phyloP scores from a whole-genome alignment of 2,888 invertebrate genomes.

The Julus scandinavius region DNA sequence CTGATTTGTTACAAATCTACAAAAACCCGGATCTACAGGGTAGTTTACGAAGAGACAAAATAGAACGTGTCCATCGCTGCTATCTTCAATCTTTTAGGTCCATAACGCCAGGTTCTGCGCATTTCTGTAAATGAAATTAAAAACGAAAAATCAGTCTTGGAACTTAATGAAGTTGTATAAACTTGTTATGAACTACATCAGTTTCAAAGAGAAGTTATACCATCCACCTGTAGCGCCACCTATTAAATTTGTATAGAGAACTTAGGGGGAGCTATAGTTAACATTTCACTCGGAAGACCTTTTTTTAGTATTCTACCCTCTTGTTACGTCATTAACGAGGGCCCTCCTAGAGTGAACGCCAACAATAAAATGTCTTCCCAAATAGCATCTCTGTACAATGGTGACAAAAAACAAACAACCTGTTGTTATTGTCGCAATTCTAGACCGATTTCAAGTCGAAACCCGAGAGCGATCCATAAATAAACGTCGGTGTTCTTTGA shows the following conservation, averaged over 20 bases:
- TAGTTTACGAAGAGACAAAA: conserved; percentile 87
- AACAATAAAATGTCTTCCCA: background rate
- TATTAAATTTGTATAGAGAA: too few species aligned
- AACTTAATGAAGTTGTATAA: background rate
- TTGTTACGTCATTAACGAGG: conserved; percentile 29
- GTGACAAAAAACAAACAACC: conserved; percentile 43
- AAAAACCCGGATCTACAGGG: conserved; percentile 99
- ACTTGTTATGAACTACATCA: background rate
- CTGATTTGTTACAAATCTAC: conserved; percentile 81
- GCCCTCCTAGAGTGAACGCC: background rate
- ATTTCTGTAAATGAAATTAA: background rate
- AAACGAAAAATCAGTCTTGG: background rate
- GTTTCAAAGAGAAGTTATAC: background rate
- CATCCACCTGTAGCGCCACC: background rate
- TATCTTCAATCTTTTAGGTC: background rate
- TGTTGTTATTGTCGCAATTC: background rate
- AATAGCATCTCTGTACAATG: background rate
- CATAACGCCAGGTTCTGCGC: background rate
- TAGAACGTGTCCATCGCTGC: background rate
- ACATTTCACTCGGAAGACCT: background rate
- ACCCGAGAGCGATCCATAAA: conserved; percentile 24
- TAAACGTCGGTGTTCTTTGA: conserved; percentile 44
- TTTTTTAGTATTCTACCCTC: conserved; percentile 3
- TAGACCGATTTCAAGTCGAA: background rate
- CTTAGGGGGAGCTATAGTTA: background rate